These are phyloP conservation scores for Sorex fumeus DNA, from an alignment of 2,113 vertebrate genomes.

Conservation along the genomic window DNA sequence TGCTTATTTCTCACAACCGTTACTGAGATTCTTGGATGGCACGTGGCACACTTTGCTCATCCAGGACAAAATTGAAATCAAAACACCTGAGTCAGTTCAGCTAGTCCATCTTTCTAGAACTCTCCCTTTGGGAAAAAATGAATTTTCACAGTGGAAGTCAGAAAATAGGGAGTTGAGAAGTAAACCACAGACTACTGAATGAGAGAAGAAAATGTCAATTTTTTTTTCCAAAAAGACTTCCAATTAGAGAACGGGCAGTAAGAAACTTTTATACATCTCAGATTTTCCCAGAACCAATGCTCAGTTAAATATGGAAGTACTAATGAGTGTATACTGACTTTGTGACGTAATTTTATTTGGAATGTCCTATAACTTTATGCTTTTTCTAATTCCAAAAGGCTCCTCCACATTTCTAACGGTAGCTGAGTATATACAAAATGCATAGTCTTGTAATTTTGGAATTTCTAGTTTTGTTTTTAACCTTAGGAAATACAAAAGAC, in stretches of 20 bases:
- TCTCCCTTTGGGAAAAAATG: neutral
- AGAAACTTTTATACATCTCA: slow-evolving; percentile 22
- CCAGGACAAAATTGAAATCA: neutral
- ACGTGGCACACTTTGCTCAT: neutral
- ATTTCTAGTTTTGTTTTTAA: too few species aligned
- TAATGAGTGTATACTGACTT: neutral
- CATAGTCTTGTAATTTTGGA: too few species aligned
- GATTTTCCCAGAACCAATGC: neutral
- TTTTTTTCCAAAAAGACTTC: neutral
- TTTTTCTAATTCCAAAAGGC: neutral
- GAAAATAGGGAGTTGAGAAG: neutral
- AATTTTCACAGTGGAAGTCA: neutral
- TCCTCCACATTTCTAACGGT: neutral
- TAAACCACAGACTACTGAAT: neutral
- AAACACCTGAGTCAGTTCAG: neutral
- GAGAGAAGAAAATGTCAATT: neutral
- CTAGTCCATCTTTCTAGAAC: neutral
- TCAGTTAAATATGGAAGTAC: neutral
- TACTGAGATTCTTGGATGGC: neutral
- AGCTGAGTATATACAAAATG: too few species aligned
- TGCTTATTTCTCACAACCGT: neutral
- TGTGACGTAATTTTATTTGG: neutral
- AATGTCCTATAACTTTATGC: neutral
- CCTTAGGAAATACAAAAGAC: too few species aligned
- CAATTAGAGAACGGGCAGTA: neutral